Evolutionary conservation across 2,797 vertebrate species (phyloP), one percentile per base, ranked within the genome.

Genomic region (Chloroceryle amazona): DNA sequence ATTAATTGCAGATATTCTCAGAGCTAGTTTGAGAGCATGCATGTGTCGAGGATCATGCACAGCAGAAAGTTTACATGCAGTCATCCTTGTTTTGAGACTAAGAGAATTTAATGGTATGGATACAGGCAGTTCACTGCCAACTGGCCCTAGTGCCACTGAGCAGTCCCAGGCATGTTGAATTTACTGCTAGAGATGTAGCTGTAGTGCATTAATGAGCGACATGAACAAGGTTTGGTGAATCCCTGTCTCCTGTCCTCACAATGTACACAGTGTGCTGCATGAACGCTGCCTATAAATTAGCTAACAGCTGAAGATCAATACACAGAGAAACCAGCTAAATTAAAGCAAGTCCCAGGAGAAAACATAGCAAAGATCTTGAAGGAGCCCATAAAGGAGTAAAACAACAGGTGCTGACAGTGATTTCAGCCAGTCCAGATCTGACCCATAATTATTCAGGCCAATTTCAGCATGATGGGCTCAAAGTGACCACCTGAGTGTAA

Each of bases 1-100:
- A 20, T 54, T 16, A 19, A 44, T 2, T 51, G 39, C 33, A 9
- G 46, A 7, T 11, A 17, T 41, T 65, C 47, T 49, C 41, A 74
- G 75, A 20, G 10, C 28, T 26, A 19, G 33, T 49, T 4, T 7
- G 7, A 37, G 21, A 71, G 78, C 2, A 0, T 9, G 3, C n/a
- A 9, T 4, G 4, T 28, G 12, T 51, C 49, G 22, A 10, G 86
- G 37, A 18, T 58, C 35, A 6, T 0, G 0, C 41, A 14, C n/a
- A 18, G 10, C 3, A 49, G 39, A 17, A 9, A 49, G 41, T 13
- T 46, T 49, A 23, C 39, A 46, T 2, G 5, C 23, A 90, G 35
- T 5, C 63, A 26, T 39, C 19, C 39, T 33, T 39, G 19, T 8
- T 71, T 25, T 12, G 37, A 26, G 28, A 52, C 22, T 3, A 65